These are phyloP conservation scores for Torymus tubicola DNA, from an alignment of 2,888 invertebrate genomes.

Conservation along the genomic window DNA sequence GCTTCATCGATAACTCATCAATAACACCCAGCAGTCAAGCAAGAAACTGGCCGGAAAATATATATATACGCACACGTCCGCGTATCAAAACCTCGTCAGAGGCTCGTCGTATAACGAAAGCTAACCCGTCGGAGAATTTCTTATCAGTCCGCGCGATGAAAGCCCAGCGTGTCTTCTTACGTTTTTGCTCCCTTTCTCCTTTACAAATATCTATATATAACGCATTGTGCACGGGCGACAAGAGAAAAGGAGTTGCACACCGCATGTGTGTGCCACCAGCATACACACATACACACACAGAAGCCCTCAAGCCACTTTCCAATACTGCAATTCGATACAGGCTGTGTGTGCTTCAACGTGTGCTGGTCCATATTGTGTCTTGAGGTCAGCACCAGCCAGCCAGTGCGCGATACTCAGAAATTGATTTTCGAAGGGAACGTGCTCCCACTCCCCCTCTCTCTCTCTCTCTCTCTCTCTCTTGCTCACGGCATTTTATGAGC, in stretches of 20 bases:
- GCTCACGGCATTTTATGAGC: conserved; percentile 35
- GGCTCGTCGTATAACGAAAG: conserved; percentile 25
- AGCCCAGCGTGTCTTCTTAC: neutral
- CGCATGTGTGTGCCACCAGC: no score
- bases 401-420: conserved; percentile 35
- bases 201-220: neutral
- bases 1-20: no score
- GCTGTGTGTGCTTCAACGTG: neutral
- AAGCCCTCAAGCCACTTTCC: conserved; percentile 35
- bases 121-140: conserved; percentile 27
- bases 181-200: neutral
- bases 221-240: no score
- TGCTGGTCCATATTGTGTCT: conserved; percentile 25
- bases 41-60: no score
- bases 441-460: neutral
- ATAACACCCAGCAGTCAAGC: no score
- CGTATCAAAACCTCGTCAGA: neutral
- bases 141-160: conserved; percentile 14
- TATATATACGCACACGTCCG: no score
- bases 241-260: no score
- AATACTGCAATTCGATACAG: conserved; percentile 50
- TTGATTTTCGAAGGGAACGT: conserved; percentile 40
- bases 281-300: no score
- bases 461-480: neutral
- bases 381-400: conserved; percentile 21